phyloP scores from a whole-genome alignment of 1,140 invertebrate genomes.

The Nebria ingens region DNA sequence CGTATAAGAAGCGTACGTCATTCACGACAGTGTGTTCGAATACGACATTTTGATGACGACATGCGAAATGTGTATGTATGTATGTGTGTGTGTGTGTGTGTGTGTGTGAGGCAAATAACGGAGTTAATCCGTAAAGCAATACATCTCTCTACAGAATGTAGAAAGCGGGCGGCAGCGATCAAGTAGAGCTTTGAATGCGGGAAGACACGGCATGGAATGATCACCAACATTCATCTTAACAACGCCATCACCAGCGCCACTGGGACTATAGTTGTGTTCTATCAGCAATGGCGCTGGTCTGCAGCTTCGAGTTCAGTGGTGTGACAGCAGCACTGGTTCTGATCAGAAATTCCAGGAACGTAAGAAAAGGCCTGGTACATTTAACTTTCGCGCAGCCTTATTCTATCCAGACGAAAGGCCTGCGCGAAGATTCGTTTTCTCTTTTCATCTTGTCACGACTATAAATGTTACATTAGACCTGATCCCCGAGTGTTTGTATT shows the following conservation, averaged over 20 bases:
- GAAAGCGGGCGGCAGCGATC: not conserved
- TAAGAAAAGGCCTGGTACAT: not conserved
- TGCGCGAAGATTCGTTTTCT: constrained; percentile 14
- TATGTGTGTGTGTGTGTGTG: no score
- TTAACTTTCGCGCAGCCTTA: no score
- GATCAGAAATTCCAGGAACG: not conserved
- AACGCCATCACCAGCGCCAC: not conserved
- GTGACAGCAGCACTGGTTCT: no score
- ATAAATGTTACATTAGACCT: constrained; percentile 23
- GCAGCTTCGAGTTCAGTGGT: no score
- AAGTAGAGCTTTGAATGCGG: not conserved
- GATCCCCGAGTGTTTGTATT: constrained; percentile 22
- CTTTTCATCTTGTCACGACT: constrained; percentile 18
- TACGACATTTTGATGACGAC: no score
- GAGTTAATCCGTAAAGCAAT: not conserved
- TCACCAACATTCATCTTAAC: not conserved
- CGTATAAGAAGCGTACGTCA: no score
- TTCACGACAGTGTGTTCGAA: not conserved
- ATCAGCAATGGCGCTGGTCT: not conserved
- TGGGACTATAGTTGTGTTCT: not conserved
- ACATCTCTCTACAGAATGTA: not conserved
- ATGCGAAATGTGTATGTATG: not conserved
- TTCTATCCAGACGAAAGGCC: constrained; percentile 9
- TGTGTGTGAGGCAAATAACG: not conserved
- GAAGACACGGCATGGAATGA: not conserved